Conservation (phyloP, 2,888 invertebrate species). For the Lycophotia porphyrea region DNA sequence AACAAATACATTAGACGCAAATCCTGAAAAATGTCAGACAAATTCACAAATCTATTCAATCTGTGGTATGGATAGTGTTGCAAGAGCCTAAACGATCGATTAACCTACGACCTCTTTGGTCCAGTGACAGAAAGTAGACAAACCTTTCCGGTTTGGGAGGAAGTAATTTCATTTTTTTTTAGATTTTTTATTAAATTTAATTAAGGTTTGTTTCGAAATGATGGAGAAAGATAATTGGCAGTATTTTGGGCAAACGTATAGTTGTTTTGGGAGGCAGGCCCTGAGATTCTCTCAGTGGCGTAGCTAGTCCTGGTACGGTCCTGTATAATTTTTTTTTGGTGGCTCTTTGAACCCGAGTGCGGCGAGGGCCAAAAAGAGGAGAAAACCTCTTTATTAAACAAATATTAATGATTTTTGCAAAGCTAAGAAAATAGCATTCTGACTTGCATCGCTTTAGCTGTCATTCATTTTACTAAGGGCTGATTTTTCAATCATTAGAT, state of each 20-base stretch:
- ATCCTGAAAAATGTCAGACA: conserved; percentile 37
- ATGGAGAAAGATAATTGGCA: background rate
- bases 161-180: no score
- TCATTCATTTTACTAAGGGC: no score
- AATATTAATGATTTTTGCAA: no score
- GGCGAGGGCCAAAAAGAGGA: no score
- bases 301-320: no score
- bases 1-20: conserved; percentile 49
- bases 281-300: background rate
- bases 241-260: background rate
- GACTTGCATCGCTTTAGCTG: no score
- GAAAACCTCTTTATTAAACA: no score
- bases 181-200: background rate
- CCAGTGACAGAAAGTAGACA: conserved; percentile 17
- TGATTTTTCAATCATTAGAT: no score
- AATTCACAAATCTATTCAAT: conserved; percentile 14
- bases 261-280: background rate
- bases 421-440: no score
- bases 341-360: no score
- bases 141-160: background rate
- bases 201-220: background rate
- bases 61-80: conserved; percentile 54
- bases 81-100: conserved; percentile 44
- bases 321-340: no score
- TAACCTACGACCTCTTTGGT: conserved; percentile 37